Percentiles rank a stretch among this genome's conserved stretches.
Evolutionary conservation across 2,888 invertebrate genomes (phyloP).

Genomic region (Galeruca laticollis): DNA sequence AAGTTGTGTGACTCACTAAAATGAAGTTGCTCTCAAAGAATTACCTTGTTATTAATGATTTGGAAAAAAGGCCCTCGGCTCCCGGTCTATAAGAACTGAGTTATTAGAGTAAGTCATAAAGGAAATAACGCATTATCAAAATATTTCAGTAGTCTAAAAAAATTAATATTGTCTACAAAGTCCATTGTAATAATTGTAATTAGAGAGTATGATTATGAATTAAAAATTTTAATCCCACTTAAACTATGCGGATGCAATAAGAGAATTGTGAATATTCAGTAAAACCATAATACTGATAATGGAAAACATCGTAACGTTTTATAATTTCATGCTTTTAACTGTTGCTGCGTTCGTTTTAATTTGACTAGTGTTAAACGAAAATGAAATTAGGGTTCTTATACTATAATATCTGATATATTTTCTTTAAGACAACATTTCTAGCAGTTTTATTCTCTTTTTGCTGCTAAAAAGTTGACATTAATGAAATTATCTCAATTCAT

Average conservation of each 20-base stretch:
- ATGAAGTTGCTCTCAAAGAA: too few species aligned
- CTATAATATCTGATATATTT: slow-evolving; percentile 2
- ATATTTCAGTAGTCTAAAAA: too few species aligned
- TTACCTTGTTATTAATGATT: too few species aligned
- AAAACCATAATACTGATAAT: background rate
- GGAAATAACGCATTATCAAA: too few species aligned
- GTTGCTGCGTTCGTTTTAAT: background rate
- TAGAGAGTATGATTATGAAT: too few species aligned
- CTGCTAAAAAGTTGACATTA: background rate
- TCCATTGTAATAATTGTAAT: too few species aligned
- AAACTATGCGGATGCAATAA: background rate
- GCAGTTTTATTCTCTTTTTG: background rate
- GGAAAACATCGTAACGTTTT: background rate
- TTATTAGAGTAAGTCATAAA: too few species aligned
- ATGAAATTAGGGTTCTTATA: background rate
- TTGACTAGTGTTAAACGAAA: background rate
- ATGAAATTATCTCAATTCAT: background rate
- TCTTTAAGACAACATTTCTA: background rate
- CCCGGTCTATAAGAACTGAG: too few species aligned
- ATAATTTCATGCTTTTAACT: background rate
- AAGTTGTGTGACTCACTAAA: too few species aligned
- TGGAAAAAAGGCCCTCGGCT: too few species aligned
- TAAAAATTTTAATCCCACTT: too few species aligned
- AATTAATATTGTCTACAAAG: too few species aligned
- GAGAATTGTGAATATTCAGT: background rate